Conservation (phyloP, 2,888 invertebrate genomes). For the Drosophila mimetica region DNA sequence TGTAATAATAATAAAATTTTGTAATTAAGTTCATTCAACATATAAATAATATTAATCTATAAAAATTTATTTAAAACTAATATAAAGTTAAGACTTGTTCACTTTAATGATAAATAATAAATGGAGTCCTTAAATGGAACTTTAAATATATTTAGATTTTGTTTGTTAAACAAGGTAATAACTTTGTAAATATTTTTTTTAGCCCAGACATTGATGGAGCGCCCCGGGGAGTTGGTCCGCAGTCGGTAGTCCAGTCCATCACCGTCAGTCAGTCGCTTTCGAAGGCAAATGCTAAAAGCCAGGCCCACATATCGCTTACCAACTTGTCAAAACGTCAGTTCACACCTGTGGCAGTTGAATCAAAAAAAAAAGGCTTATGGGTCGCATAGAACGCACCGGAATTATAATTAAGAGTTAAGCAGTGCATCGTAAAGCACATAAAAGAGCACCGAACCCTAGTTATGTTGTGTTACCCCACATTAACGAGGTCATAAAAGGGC, state of each 20-base stretch:
- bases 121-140: no score
- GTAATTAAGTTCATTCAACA: no score
- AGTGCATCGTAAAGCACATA: slow-evolving; percentile 35
- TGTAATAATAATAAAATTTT: no score
- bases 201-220: slow-evolving; percentile 15
- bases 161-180: background rate
- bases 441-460: slow-evolving; percentile 28
- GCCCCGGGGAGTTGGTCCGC: slow-evolving; percentile 18
- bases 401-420: slow-evolving; percentile 38
- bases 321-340: slow-evolving; percentile 59
- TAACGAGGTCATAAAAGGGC: slow-evolving; percentile 12
- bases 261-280: slow-evolving; percentile 24
- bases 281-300: slow-evolving; percentile 16
- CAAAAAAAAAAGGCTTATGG: slow-evolving; percentile 18
- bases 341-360: slow-evolving; percentile 59
- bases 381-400: slow-evolving; percentile 24
- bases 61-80: no score
- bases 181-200: background rate
- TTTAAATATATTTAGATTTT: no score
- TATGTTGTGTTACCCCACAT: background rate
- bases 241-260: slow-evolving; percentile 42
- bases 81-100: no score
- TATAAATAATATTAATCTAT: no score
- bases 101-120: no score
- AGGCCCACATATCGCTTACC: slow-evolving; percentile 60